These are phyloP conservation scores for Palythoa heliodiscus DNA, from an alignment of 92 coral and sea anemone genomes.

Conservation along the genomic window DNA sequence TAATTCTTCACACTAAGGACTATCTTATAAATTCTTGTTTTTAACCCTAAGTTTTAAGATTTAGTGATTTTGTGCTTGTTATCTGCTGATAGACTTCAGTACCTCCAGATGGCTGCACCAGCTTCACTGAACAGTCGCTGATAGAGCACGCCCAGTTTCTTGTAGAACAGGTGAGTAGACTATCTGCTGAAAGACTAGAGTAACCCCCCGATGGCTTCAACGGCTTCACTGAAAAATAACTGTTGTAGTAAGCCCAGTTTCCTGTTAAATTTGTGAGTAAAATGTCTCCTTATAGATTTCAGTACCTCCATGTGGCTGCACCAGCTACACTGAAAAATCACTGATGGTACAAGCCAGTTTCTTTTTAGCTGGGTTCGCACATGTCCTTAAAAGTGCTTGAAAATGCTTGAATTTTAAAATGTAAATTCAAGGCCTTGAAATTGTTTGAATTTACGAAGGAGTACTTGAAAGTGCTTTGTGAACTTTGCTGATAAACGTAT, in stretches of 20 bases:
- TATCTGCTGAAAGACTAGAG: neutral
- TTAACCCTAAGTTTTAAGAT: neutral
- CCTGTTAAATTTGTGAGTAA: conserved; percentile 87
- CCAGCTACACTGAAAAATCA: neutral
- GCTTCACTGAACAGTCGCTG: conserved; percentile 89
- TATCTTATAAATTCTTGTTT: neutral
- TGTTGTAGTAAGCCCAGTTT: conserved; percentile 88
- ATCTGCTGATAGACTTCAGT: conserved; percentile 73
- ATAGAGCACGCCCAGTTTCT: conserved; percentile 92
- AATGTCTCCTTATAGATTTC: neutral
- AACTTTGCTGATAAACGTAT: too few species aligned
- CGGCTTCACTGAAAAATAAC: conserved; percentile 84
- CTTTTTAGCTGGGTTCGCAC: too few species aligned
- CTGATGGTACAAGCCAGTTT: too few species aligned
- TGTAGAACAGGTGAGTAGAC: conserved; percentile 86
- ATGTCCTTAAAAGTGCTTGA: too few species aligned
- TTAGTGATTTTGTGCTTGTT: neutral
- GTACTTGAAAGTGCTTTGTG: too few species aligned
- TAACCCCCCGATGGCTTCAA: conserved; percentile 55
- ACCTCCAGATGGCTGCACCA: conserved; percentile 82
- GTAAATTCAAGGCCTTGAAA: too few species aligned
- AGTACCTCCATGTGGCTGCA: conserved; percentile 49
- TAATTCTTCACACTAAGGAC: neutral
- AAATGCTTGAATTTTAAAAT: too few species aligned
- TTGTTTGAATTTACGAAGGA: too few species aligned